Evolutionary conservation across 2,797 vertebrate species (phyloP).

Genomic region (Tinamus major): DNA sequence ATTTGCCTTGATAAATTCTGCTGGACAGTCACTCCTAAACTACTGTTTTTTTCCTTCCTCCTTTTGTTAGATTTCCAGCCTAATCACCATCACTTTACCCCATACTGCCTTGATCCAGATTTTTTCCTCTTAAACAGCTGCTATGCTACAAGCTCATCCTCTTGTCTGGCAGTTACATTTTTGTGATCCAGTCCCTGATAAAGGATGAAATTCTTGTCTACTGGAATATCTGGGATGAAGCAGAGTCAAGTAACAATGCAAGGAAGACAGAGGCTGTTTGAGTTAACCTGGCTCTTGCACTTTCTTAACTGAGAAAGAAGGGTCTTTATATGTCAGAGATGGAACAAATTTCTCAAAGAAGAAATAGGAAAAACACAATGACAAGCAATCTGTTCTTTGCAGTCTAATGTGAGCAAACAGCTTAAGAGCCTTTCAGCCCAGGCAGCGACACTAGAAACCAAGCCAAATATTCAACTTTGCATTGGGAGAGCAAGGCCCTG

Average conservation of each 20-base stretch:
- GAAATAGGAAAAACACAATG: neutral
- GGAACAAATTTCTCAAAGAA: neutral
- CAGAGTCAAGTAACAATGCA: neutral
- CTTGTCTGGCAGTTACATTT: neutral
- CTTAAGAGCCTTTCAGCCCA: neutral
- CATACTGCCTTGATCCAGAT: too few relatives aligned
- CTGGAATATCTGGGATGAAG: neutral
- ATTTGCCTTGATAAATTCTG: neutral
- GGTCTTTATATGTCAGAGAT: neutral
- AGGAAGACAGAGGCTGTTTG: neutral
- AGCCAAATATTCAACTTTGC: accelerated
- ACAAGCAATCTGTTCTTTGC: neutral
- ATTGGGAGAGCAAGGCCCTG: neutral
- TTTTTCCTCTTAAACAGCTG: neutral
- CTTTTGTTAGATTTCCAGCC: neutral
- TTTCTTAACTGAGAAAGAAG: neutral
- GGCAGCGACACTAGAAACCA: neutral
- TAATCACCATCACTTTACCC: neutral
- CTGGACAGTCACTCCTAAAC: neutral
- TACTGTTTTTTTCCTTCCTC: neutral
- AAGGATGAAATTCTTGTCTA: neutral
- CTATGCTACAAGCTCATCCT: neutral
- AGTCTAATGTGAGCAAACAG: neutral
- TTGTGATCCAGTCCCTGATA: neutral
- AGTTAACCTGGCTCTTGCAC: neutral